Conservation (phyloP, 2,113 vertebrate genomes). For the Heterochromis multidens region DNA sequence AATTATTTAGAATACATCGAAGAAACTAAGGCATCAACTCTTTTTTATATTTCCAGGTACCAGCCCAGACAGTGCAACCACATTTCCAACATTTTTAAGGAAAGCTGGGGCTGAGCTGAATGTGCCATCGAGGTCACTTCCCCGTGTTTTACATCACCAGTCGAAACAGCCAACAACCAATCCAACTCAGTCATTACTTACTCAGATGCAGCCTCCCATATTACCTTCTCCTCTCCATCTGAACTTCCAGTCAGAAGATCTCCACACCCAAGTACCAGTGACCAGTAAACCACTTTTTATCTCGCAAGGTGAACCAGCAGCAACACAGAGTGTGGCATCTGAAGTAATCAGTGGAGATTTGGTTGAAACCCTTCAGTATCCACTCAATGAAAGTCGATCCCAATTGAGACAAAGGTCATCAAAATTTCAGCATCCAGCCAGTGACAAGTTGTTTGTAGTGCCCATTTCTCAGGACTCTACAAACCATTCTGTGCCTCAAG, state of each 20-base stretch:
- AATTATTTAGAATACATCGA: neutral
- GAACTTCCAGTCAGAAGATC: neutral
- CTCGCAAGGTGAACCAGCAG: neutral
- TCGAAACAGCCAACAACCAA: neutral
- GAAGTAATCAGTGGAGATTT: neutral
- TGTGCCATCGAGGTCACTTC: neutral
- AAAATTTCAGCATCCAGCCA: neutral
- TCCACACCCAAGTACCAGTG: neutral
- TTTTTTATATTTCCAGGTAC: slow-evolving; percentile 32
- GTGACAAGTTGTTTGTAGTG: neutral
- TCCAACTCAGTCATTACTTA: slow-evolving; percentile 4
- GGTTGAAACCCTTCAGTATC: neutral
- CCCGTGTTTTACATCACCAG: neutral
- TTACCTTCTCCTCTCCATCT: slow-evolving; percentile 33
- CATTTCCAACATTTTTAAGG: neutral
- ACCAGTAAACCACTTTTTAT: neutral
- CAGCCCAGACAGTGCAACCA: neutral
- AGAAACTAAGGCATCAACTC: neutral
- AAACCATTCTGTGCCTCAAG: neutral
- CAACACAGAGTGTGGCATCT: neutral
- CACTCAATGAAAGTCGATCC: neutral
- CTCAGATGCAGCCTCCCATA: slow-evolving; percentile 53
- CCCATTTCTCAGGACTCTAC: neutral
- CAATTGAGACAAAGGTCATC: neutral
- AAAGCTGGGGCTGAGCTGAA: neutral